phyloP scores from a whole-genome alignment of 2,888 invertebrate species.

The Patella pellucida region DNA sequence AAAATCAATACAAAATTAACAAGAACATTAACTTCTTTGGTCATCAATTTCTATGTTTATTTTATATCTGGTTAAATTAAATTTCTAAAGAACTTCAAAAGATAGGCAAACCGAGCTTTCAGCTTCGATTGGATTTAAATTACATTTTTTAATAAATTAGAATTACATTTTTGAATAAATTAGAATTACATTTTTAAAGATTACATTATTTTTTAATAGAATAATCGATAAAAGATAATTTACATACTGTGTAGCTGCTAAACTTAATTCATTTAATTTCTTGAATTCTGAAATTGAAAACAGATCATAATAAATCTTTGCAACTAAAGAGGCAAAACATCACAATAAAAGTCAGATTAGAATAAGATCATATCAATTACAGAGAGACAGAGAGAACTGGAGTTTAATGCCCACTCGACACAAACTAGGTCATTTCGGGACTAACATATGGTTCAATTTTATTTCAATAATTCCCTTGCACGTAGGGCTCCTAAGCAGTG shows the following conservation, averaged over 20 bases:
- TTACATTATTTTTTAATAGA: neutral
- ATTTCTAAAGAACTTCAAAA: neutral
- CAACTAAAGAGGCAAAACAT: too few species aligned
- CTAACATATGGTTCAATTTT: too few species aligned
- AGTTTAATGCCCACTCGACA: too few species aligned
- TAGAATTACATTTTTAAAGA: too few species aligned
- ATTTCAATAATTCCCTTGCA: too few species aligned
- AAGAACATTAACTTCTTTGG: neutral
- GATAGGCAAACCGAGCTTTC: neutral
- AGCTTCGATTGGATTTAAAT: neutral
- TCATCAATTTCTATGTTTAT: neutral
- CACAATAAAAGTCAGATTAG: too few species aligned
- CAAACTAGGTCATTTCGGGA: too few species aligned
- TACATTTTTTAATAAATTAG: neutral
- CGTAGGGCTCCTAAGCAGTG: too few species aligned
- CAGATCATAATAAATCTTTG: neutral
- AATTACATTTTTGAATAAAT: too few species aligned
- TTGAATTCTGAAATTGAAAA: conserved; percentile 51
- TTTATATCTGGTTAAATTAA: neutral
- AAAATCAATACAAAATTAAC: neutral
- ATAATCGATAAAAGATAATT: neutral
- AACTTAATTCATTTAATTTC: conserved; percentile 55
- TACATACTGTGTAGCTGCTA: conserved; percentile 58
- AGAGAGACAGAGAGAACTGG: too few species aligned
- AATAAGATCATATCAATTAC: too few species aligned